A percentile compares a stretch with the other conserved stretches of the same genome.
phyloP scores from a whole-genome alignment of 92 coral and sea anemone genomes.

The Scolanthus callimorphus region DNA sequence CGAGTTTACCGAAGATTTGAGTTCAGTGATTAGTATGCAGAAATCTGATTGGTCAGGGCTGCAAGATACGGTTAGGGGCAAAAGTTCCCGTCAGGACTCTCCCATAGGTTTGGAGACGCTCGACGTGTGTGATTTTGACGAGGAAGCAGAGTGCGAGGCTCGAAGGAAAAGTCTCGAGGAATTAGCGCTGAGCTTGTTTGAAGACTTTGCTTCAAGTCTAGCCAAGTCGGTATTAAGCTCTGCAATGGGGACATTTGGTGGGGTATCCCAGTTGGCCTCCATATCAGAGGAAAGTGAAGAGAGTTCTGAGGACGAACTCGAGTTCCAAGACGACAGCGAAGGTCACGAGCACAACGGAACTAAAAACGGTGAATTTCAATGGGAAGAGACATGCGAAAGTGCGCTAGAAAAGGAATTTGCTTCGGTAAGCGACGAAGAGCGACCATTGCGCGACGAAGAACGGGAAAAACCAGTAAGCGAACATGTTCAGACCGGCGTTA shows the following conservation, averaged over 20 bases:
- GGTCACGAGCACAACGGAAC: not conserved
- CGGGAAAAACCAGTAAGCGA: not conserved
- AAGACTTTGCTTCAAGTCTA: conserved; percentile 43
- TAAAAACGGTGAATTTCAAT: not conserved
- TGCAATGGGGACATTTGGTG: conserved; percentile 3
- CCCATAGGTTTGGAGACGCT: not conserved
- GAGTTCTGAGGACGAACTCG: not conserved
- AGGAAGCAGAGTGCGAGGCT: conserved; percentile 43
- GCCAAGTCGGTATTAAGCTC: conserved; percentile 35
- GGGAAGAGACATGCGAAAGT: not conserved
- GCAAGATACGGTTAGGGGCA: too few species aligned
- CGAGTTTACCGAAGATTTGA: conserved; percentile 53
- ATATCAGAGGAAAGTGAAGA: conserved; percentile 1
- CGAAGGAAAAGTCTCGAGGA: conserved; percentile 30
- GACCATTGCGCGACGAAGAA: not conserved
- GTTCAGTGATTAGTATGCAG: conserved; percentile 25
- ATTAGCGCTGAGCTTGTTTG: conserved; percentile 27
- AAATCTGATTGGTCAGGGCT: conserved; percentile 8
- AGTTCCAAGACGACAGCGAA: not conserved
- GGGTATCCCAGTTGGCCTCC: not conserved
- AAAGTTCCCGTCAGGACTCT: not conserved
- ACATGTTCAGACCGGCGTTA: not conserved
- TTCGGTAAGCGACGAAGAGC: not conserved
- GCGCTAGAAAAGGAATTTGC: not conserved
- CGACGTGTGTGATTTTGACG: conserved; percentile 1